Percentiles rank a stretch among this genome's conserved stretches.
These are phyloP conservation scores for Mythimna impura DNA, from an alignment of 2,888 invertebrate genomes.

Conservation along the genomic window DNA sequence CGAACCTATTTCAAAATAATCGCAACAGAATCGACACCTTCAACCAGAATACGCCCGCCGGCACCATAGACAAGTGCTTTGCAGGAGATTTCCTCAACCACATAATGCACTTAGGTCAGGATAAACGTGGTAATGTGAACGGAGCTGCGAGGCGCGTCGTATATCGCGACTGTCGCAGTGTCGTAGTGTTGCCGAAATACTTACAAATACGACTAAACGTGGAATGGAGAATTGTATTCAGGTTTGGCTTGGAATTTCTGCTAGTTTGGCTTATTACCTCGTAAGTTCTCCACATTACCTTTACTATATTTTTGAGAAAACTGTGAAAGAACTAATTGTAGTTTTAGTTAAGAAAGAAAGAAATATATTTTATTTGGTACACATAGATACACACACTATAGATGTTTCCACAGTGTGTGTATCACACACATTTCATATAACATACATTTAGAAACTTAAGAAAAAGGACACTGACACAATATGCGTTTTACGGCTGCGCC, in stretches of 20 bases:
- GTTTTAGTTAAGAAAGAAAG: no score
- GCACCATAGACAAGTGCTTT: slow-evolving; percentile 69
- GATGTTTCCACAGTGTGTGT: no score
- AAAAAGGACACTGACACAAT: no score
- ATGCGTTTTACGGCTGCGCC: no score
- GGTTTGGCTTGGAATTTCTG: slow-evolving; percentile 1
- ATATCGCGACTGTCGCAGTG: slow-evolving; percentile 12
- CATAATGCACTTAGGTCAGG: slow-evolving; percentile 77
- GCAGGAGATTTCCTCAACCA: slow-evolving; percentile 74
- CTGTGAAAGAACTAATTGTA: no score
- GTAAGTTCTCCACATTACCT: background rate
- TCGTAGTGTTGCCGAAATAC: slow-evolving; percentile 38
- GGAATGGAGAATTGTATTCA: slow-evolving; percentile 18
- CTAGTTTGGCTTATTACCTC: background rate
- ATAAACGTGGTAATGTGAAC: slow-evolving; percentile 72
- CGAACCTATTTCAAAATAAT: background rate
- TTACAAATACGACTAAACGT: slow-evolving; percentile 37
- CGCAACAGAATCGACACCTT: slow-evolving; percentile 24
- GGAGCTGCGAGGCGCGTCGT: slow-evolving; percentile 36
- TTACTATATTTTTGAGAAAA: no score
- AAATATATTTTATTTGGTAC: no score
- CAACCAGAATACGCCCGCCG: slow-evolving; percentile 61
- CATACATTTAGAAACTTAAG: no score
- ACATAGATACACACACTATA: no score
- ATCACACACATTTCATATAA: no score